These are phyloP conservation scores for Plecotus auritus DNA, from an alignment of 2,113 vertebrate species.

Conservation along the genomic window DNA sequence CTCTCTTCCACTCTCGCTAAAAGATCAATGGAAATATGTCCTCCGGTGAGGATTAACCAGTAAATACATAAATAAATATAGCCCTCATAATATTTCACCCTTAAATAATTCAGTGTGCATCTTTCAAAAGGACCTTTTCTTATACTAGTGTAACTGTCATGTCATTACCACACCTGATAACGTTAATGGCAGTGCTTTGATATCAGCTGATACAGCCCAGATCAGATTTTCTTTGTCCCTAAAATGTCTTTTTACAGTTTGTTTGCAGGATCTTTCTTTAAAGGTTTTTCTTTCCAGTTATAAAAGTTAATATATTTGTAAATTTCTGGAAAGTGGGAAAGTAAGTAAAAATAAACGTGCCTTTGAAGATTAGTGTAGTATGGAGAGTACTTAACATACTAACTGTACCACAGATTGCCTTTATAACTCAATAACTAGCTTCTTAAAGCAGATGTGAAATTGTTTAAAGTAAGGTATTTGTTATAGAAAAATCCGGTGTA, in stretches of 20 bases:
- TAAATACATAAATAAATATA: not conserved
- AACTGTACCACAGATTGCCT: not conserved
- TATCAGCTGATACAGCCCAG: not conserved
- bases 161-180: not conserved
- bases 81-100: not conserved
- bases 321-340: not conserved
- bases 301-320: not conserved
- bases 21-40: no score
- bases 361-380: not conserved
- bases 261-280: not conserved
- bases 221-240: not conserved
- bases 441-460: not conserved
- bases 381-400: not conserved
- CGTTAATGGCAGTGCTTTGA: not conserved
- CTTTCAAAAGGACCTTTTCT: not conserved
- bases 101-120: not conserved
- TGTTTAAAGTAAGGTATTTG: not conserved
- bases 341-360: not conserved
- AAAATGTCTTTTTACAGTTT: not conserved
- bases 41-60: no score
- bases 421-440: not conserved
- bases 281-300: not conserved
- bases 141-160: not conserved
- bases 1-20: no score
- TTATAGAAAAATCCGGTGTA: not conserved